Evolutionary conservation across 2,797 vertebrate species (phyloP).

Genomic region (Epinephelus coioides): DNA sequence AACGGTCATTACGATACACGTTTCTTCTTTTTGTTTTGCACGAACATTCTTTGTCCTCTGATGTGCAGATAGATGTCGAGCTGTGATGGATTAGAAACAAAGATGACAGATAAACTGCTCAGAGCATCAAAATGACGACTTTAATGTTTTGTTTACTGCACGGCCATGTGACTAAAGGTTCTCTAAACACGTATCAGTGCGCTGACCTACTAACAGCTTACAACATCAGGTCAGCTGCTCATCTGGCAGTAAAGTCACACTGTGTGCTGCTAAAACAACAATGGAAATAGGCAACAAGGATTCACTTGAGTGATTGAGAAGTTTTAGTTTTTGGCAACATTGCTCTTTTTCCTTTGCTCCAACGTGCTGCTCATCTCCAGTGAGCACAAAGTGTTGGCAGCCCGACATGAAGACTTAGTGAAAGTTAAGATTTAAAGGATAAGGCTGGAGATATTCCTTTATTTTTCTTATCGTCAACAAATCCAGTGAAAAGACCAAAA

Average conservation of each 20-base stretch:
- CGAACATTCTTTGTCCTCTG: background rate
- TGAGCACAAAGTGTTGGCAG: background rate
- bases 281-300: background rate
- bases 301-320: background rate
- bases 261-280: background rate
- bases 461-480: background rate
- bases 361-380: background rate
- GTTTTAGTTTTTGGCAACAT: no score
- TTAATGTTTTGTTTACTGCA: background rate
- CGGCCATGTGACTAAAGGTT: background rate
- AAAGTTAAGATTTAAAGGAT: background rate
- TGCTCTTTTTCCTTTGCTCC: background rate
- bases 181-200: background rate
- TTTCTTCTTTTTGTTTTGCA: background rate
- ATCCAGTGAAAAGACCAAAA: constrained; percentile 11
- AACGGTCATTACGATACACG: background rate
- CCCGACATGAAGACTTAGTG: no score
- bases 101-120: background rate
- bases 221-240: background rate
- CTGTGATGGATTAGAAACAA: background rate
- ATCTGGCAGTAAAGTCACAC: background rate
- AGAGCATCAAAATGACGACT: background rate
- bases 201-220: background rate
- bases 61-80: background rate
- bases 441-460: background rate